Evolutionary conservation across 2,888 invertebrate genomes (phyloP), one percentile per base, ranked within the genome.

Genomic region (Trissoscelio sp.): DNA sequence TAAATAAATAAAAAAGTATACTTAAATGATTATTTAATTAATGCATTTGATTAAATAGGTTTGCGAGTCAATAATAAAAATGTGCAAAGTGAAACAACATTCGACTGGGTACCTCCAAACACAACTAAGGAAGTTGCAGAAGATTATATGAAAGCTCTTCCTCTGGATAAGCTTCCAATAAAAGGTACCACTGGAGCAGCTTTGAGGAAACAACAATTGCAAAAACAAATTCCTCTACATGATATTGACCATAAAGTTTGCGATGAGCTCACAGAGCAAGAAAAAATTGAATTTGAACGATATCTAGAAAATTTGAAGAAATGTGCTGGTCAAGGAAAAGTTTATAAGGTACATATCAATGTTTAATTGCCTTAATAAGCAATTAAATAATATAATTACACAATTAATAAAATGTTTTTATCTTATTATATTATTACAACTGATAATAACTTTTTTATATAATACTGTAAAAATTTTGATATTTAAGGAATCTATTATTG

Each of bases 201-300:
- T 58, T 93, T 94, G 84, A 93, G 97, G 14, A 95, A 96, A 84
- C 95, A 96, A 73, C 95, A 96, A 86, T 92, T 97, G 3, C 95
- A 97, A 87, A 96, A 96, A 80, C 97, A 97, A 92, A 93, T 97
- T 72, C 97, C 97, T 9, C 93, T 96, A 0, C 97, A 97, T 88
- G 97, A 97, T 89, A 94, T 97, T 53, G 96, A 96, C 89, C 92
- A 94, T 18, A 92, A 92, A 44, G 88, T 92, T n/a, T 94, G 94
- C 84, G 93, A 94, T 85, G 92, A 92, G 64, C 91, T 94, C 4
- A 92, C 93, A 3, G 90, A 90, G n/a, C 88, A 91, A 66, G 93
- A 93, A 83, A 89, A 89, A 82, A 86, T 87, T 44, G 88, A 94
- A 80, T 91, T 94, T 83, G 91, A 93, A 77, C 92, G 93, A 67